Evolutionary conservation across 2,888 invertebrate species (phyloP).

Genomic region (Crocallis elinguaria): DNA sequence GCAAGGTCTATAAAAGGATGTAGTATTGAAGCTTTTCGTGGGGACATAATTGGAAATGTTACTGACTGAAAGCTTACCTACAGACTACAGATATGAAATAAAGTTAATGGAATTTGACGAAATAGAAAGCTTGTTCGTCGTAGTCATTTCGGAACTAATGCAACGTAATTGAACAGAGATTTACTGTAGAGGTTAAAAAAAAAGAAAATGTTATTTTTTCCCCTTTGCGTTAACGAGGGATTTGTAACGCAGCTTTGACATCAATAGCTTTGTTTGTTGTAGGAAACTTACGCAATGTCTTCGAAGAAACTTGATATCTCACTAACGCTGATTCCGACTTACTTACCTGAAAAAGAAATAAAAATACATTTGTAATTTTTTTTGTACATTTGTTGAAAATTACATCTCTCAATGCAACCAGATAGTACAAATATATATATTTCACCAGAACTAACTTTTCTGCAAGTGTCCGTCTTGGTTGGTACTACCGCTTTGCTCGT

Average conservation of each 20-base stretch:
- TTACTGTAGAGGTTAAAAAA: slow-evolving; percentile 33
- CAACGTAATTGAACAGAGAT: slow-evolving; percentile 51
- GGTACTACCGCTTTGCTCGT: too few relatives aligned
- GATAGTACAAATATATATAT: not conserved
- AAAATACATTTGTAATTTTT: slow-evolving; percentile 25
- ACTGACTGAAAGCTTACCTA: slow-evolving; percentile 32
- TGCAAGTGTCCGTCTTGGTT: too few relatives aligned
- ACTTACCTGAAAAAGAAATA: slow-evolving; percentile 62
- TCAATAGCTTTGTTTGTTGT: slow-evolving; percentile 47
- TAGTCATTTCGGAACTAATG: slow-evolving; percentile 50
- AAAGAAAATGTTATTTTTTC: slow-evolving; percentile 28
- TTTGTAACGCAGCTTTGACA: slow-evolving; percentile 47
- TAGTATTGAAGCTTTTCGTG: slow-evolving; percentile 13
- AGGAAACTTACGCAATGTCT: slow-evolving; percentile 50
- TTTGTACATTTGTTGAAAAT: not conserved
- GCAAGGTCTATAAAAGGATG: slow-evolving; percentile 22
- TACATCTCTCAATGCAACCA: not conserved
- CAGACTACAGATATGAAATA: slow-evolving; percentile 36
- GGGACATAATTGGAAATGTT: slow-evolving; percentile 44
- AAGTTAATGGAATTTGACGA: slow-evolving; percentile 43
- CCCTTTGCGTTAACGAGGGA: slow-evolving; percentile 43
- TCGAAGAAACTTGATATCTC: slow-evolving; percentile 40
- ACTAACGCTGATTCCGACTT: slow-evolving; percentile 46
- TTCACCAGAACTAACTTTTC: too few relatives aligned
- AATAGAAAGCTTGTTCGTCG: slow-evolving; percentile 41